Evolutionary conservation across 2,113 vertebrate species (phyloP).

Genomic region (Crotalus horridus): DNA sequence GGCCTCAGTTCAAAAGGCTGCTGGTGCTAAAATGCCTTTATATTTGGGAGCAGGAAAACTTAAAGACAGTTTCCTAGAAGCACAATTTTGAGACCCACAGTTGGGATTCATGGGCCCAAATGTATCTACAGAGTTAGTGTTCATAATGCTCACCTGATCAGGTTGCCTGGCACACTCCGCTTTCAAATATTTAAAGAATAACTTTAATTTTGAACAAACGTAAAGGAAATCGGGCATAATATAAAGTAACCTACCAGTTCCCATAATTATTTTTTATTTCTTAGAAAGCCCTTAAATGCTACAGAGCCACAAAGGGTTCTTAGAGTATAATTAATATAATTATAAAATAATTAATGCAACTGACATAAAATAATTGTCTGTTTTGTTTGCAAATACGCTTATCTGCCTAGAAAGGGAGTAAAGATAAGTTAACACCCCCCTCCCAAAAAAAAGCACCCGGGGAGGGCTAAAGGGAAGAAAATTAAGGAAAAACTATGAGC

Average conservation of each 20-base stretch:
- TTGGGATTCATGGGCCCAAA: neutral
- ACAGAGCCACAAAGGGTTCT: neutral
- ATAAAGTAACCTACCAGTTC: neutral
- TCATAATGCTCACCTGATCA: neutral
- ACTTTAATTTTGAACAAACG: neutral
- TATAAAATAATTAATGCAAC: neutral
- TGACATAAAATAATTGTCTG: neutral
- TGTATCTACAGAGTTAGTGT: neutral
- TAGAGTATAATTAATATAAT: neutral
- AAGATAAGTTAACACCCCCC: neutral
- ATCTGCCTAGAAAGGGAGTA: neutral
- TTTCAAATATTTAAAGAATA: neutral
- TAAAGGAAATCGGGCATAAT: neutral
- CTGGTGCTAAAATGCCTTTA: neutral
- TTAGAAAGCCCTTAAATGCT: neutral
- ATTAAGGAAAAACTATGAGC: neutral
- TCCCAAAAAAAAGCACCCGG: neutral
- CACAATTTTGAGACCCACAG: neutral
- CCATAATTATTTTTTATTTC: neutral
- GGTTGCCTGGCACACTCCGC: neutral
- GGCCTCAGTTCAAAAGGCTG: neutral
- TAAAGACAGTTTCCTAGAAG: neutral
- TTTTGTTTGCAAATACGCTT: neutral
- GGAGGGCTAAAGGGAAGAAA: neutral
- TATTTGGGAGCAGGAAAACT: neutral